phyloP scores from a whole-genome alignment of 2,797 vertebrate genomes.

The Serranus cabrilla region DNA sequence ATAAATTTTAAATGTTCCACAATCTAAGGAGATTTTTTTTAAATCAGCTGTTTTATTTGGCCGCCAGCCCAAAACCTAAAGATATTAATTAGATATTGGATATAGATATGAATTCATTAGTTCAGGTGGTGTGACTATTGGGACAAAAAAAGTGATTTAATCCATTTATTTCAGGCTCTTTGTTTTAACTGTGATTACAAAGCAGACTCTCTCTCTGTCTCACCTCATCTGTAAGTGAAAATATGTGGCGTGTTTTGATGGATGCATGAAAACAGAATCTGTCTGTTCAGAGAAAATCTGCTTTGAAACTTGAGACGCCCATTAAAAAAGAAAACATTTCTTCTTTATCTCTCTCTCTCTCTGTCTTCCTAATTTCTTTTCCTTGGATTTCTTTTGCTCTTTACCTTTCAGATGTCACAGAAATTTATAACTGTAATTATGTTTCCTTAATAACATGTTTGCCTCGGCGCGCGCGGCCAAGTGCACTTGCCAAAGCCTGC shows the following conservation, averaged over 20 bases:
- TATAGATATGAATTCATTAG: too few species aligned
- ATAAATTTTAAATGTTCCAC: too few species aligned
- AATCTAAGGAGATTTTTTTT: too few species aligned
- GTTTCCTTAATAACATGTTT: constrained; percentile 76
- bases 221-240: constrained; percentile 49
- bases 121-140: too few species aligned
- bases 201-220: constrained; percentile 24
- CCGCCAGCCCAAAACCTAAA: background rate
- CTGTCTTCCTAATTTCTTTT: background rate
- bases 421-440: constrained; percentile 82
- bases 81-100: too few species aligned
- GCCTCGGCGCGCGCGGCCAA: constrained; percentile 57
- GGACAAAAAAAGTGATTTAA: background rate
- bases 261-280: constrained; percentile 27
- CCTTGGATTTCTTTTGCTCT: constrained; percentile 29
- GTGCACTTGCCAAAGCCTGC: constrained; percentile 67
- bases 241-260: constrained; percentile 48
- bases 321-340: constrained; percentile 36
- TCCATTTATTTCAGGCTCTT: background rate
- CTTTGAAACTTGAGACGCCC: constrained; percentile 64
- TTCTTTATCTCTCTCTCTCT: constrained; percentile 10
- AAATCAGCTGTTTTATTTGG: too few species aligned
- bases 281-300: constrained; percentile 53
- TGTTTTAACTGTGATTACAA: constrained; percentile 30
- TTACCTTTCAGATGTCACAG: constrained; percentile 64